These are phyloP conservation scores for Aphidoletes aphidimyza DNA, from an alignment of 2,888 invertebrate species.

Conservation along the genomic window DNA sequence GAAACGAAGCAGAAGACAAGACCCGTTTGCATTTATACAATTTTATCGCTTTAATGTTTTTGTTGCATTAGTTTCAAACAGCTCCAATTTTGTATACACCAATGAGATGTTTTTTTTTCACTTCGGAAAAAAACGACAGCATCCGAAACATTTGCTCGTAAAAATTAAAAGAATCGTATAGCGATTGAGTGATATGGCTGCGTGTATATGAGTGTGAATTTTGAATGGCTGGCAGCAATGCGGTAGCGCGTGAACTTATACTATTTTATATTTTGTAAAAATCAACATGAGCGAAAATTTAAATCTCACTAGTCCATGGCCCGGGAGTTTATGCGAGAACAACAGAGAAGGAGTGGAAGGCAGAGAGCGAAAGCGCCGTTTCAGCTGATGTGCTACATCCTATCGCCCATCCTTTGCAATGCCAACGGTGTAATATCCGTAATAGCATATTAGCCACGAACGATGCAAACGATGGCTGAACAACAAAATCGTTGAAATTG, in stretches of 20 bases:
- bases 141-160: conserved; percentile 10
- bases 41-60: conserved; percentile 6
- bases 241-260: conserved; percentile 38
- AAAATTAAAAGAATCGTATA: conserved; percentile 37
- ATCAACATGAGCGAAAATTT: conserved; percentile 32
- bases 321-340: too few relatives aligned
- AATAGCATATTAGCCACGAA: conserved; percentile 17
- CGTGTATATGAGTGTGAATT: background rate
- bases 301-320: conserved; percentile 26
- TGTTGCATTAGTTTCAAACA: conserved; percentile 20
- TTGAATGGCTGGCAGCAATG: conserved; percentile 45
- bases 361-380: too few relatives aligned
- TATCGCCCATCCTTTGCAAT: conserved; percentile 35
- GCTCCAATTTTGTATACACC: background rate
- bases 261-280: conserved; percentile 10
- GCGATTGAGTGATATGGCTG: background rate
- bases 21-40: conserved; percentile 4
- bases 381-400: conserved; percentile 32
- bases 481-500: background rate
- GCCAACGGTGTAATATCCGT: conserved; percentile 37
- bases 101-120: background rate
- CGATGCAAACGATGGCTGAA: background rate
- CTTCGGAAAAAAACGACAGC: background rate
- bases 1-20: background rate
- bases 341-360: too few relatives aligned